A percentile compares a stretch with the other conserved stretches of the same genome.
phyloP scores from a whole-genome alignment of 2,797 vertebrate species.

The Clangula hyemalis region DNA sequence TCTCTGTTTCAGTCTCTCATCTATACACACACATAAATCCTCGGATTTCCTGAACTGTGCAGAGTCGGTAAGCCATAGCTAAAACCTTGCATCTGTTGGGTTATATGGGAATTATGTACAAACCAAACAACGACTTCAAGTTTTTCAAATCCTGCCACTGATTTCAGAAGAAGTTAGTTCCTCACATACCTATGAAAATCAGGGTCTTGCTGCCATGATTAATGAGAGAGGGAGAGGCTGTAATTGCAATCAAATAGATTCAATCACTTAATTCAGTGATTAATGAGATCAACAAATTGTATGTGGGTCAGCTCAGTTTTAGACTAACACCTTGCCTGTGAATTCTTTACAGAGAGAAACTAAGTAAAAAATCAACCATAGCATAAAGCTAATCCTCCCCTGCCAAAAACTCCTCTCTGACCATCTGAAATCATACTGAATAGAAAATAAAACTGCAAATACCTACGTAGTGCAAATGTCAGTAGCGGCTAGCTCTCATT shows the following conservation, averaged over 20 bases:
- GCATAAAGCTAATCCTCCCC: background rate
- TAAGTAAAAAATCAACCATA: background rate
- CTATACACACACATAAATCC: background rate
- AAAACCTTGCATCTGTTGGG: background rate
- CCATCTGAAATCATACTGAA: background rate
- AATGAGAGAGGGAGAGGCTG: conserved; percentile 12
- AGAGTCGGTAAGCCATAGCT: background rate
- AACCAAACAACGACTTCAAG: background rate
- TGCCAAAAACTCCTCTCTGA: background rate
- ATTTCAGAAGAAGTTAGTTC: conserved; percentile 39
- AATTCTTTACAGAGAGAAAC: background rate
- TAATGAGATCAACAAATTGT: conserved; percentile 43
- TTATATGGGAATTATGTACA: background rate
- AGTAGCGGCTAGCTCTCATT: conserved; percentile 18
- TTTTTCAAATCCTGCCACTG: background rate
- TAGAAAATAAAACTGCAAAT: background rate
- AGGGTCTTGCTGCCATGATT: conserved; percentile 37
- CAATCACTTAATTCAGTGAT: conserved; percentile 51
- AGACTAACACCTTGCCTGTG: background rate
- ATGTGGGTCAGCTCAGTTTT: conserved; percentile 40
- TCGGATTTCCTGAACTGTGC: background rate
- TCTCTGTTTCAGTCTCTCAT: conserved; percentile 1
- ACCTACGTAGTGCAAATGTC: conserved; percentile 1
- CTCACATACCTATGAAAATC: conserved; percentile 38
- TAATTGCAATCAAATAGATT: conserved; percentile 69